Conservation (phyloP, 1,140 invertebrate genomes). For the Cyrtorhinus lividipennis region DNA sequence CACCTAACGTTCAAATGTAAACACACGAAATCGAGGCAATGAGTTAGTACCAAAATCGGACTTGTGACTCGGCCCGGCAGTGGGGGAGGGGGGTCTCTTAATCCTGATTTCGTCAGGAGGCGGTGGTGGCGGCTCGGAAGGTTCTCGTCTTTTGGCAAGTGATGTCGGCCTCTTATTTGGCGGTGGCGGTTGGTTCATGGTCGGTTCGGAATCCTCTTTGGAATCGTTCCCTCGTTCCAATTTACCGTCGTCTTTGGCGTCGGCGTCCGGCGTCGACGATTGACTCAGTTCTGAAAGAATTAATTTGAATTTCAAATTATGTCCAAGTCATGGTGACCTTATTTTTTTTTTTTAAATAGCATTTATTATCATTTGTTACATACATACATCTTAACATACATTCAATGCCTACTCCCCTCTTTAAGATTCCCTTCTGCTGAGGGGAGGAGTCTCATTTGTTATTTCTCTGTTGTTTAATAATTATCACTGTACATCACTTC, state of each 20-base stretch:
- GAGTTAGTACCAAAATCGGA: slow-evolving; percentile 26
- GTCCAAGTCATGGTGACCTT: too few species aligned
- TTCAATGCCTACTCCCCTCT: too few species aligned
- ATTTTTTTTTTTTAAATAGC: too few species aligned
- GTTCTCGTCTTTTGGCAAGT: slow-evolving; percentile 1
- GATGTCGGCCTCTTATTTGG: slow-evolving; percentile 1
- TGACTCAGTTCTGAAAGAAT: not conserved
- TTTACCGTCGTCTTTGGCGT: not conserved
- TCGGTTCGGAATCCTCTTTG: not conserved
- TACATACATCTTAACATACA: too few species aligned
- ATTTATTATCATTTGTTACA: too few species aligned
- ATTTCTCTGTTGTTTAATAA: too few species aligned
- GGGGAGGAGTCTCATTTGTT: too few species aligned
- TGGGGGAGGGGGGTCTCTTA: slow-evolving; percentile 23
- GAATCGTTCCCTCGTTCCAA: not conserved
- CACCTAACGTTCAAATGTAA: too few species aligned
- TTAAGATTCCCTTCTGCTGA: too few species aligned
- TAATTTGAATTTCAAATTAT: too few species aligned
- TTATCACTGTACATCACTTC: too few species aligned
- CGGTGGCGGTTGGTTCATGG: not conserved
- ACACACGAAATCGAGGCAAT: too few species aligned
- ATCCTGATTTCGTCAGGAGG: slow-evolving; percentile 18
- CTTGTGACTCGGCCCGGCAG: slow-evolving; percentile 25
- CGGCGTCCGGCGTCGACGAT: not conserved
- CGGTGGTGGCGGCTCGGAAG: not conserved